Conservation (phyloP, 2,797 vertebrate genomes). For the Heterohyrax brucei region DNA sequence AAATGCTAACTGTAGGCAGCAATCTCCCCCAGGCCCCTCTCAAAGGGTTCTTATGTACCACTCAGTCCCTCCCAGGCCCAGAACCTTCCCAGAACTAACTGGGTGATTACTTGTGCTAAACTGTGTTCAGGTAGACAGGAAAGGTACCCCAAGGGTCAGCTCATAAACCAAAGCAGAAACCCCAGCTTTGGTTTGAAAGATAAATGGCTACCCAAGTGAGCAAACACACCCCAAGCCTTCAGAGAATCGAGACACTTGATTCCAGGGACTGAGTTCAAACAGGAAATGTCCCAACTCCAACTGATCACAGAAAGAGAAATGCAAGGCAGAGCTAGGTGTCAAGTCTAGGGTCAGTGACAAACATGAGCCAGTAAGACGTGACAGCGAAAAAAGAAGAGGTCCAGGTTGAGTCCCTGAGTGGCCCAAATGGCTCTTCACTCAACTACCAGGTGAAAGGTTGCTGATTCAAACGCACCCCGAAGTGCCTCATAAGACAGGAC, state of each 20-base stretch:
- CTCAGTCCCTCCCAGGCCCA: not conserved
- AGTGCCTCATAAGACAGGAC: not conserved
- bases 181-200: constrained; percentile 45
- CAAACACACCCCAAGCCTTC: not conserved
- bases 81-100: constrained; percentile 7
- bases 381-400: not conserved
- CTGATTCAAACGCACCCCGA: not conserved
- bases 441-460: not conserved
- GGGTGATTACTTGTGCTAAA: not conserved
- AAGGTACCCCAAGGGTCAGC: not conserved
- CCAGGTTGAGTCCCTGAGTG: not conserved
- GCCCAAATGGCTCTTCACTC: not conserved
- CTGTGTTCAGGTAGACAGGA: not conserved
- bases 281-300: not conserved
- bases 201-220: constrained; percentile 12
- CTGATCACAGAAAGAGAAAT: not conserved
- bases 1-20: not conserved
- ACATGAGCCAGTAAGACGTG: not conserved
- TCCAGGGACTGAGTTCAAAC: not conserved
- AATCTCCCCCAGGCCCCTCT: not conserved
- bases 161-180: not conserved
- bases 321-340: not conserved
- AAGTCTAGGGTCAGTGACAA: not conserved
- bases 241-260: not conserved
- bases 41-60: not conserved